Conservation (phyloP, 2,888 invertebrate species). For the Machimus rusticus region DNA sequence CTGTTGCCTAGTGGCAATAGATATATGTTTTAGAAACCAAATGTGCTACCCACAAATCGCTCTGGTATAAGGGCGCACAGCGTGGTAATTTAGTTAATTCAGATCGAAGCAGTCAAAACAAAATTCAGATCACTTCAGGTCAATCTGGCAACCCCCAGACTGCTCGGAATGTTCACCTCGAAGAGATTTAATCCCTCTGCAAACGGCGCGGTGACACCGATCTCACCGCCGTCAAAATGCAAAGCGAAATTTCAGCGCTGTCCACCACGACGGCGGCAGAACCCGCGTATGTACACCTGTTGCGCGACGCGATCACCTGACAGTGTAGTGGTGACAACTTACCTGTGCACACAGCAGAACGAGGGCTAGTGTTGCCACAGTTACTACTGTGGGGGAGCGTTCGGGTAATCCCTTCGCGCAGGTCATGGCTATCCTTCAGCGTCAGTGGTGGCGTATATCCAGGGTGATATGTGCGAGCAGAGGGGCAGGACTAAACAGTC, state of each 20-base stretch:
- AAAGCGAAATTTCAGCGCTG: not conserved
- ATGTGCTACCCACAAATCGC: too few relatives aligned
- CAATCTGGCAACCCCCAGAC: not conserved
- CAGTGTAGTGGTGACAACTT: not conserved
- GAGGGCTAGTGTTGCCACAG: not conserved
- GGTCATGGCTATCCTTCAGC: not conserved
- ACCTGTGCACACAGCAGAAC: slow-evolving; percentile 16
- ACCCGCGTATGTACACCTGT: not conserved
- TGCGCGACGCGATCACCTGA: not conserved
- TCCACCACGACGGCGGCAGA: not conserved
- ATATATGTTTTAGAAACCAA: too few relatives aligned
- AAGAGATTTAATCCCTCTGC: not conserved
- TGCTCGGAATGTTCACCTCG: not conserved
- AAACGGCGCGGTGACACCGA: not conserved
- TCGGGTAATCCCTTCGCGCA: not conserved
- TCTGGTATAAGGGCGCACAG: too few relatives aligned
- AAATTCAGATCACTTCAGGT: not conserved
- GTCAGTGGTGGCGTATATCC: not conserved
- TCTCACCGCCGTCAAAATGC: not conserved
- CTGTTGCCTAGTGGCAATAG: too few relatives aligned
- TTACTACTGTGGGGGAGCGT: not conserved
- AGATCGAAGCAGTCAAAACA: not conserved
- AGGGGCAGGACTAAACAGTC: not conserved
- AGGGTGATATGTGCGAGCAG: not conserved
- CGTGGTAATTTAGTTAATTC: too few relatives aligned